These are phyloP conservation scores for Molossus alvarezi DNA, from an alignment of 2,797 vertebrate genomes.

Conservation along the genomic window DNA sequence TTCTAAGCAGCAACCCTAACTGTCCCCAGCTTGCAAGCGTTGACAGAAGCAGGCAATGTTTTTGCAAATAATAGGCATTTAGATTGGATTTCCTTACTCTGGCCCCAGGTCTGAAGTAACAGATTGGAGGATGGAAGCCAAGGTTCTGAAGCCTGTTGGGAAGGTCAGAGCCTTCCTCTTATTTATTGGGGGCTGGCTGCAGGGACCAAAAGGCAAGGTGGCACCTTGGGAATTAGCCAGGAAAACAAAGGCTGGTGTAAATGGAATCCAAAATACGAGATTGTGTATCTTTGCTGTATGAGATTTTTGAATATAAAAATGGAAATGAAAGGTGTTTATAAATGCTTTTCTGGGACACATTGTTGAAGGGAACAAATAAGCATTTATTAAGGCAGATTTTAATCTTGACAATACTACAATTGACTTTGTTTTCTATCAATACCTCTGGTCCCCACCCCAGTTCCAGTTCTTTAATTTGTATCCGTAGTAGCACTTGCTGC, in stretches of 20 bases:
- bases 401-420: neutral
- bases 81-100: neutral
- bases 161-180: neutral
- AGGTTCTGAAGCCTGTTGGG: neutral
- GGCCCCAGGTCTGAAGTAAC: neutral
- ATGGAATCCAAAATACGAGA: neutral
- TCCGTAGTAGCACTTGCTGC: neutral
- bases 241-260: neutral
- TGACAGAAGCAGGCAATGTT: neutral
- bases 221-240: neutral
- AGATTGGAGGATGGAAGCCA: constrained; percentile 47
- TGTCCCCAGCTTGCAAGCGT: neutral
- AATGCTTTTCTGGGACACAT: neutral
- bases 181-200: neutral
- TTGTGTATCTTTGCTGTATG: neutral
- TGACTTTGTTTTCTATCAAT: neutral
- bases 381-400: neutral
- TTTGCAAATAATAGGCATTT: neutral
- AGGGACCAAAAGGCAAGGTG: neutral
- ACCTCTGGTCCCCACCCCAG: neutral
- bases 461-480: neutral
- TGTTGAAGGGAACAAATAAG: neutral
- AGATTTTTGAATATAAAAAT: neutral
- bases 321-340: neutral
- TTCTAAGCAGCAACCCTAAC: neutral